Base-by-base conservation (phyloP, 2,113 vertebrate genomes). In the Zosterops hypoxanthus region DNA sequence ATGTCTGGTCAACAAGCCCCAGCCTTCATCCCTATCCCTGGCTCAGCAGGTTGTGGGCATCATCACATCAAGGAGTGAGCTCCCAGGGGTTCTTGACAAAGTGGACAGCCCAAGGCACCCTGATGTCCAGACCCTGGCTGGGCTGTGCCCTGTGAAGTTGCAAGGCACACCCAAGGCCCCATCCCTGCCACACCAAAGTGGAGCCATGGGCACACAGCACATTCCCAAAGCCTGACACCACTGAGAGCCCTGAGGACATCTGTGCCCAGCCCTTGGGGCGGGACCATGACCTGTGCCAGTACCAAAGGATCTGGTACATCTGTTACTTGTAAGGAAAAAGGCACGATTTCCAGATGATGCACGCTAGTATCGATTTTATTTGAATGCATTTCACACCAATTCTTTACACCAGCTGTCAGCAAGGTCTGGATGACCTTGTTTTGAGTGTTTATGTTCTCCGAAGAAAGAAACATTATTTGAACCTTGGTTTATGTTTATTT, bases 401-500 rank as follows among this genome's bases (percentile, higher is more conserved):
- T 85, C 61, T 82, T 85, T 53, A 91, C 24, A 64, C 33, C 90
- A 94, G 84, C 85, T 92, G 93, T 83, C 90, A 92, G 83, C 80
- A 91, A 95, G 79, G 76, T 66, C 79, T 81, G 76, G 69, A 63
- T 52, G 59, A 96, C 87, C 86, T 78, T 92, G 73, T 86, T 95
- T 77, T 42, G 93, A 90, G 52, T n/a, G 36, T 82, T 94, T 66
- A 55, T 31, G 16, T 56, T 90, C 83, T 83, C 39, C 53, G 75
- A 94, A 95, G 60, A 94, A 86, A 92, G 76, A 46, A 95, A 73
- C 55, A 66, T 68, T 86, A 96, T 94, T 82, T 88, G 85, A 88
- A 90, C 68, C 13, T 64, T 86, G 60, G 8, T 90, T 94, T 85
- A 80, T 59, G 59, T 88, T 97, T 92, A 78, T 92, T 92, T 95